Base-by-base conservation (phyloP, 2,113 vertebrate genomes). In the Pollachius pollachius region DNA sequence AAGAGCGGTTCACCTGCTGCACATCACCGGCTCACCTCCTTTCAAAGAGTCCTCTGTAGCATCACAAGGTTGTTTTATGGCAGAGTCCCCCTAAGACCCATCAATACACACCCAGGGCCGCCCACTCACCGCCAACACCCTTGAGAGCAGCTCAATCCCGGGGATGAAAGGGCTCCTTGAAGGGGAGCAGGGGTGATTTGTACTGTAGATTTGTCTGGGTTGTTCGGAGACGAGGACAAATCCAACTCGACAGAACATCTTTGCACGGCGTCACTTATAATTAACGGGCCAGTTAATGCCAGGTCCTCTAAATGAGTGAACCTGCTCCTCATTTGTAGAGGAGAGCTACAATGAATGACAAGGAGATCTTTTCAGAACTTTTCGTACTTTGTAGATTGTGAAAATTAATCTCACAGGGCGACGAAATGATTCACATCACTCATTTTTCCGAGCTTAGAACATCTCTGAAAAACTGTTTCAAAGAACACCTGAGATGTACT, bases 61-160 rank as follows among this genome's bases (percentile, higher is more conserved):
- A 78, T 80, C 73, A 9, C 68, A 78, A 81, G 62, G 74, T 64
- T 82, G 71, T 79, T 83, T 81, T 79, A 77, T 70, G 72, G 71
- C 72, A 73, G 71, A 61, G 75, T 72, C 79, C 61, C 27, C 56
- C 64, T 79, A 62, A 83, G 70, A 74, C 73, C 30, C 30, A 83
- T 84, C 80, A 73, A 77, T 84, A 73, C 76, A 78, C 81, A 80
- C 78, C 37, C 7, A 13, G 68, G 81, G 73, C 72, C 73, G 71
- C 74, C 74, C 83, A 75, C 62, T 79, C 80, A 70, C 65, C 72
- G 72, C 87, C 76, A 77, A 80, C 76, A 68, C 65, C 75, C 64
- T 48, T 41, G 68, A 76, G 77, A 67, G 70, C 70, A 63, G 70
- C 73, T 80, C 71, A 79, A 83, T 64, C 66, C 65, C 37, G 76